Evolutionary conservation across 1,140 invertebrate species (phyloP), one percentile per base, ranked within the genome.

Genomic region (Conus ventricosus): DNA sequence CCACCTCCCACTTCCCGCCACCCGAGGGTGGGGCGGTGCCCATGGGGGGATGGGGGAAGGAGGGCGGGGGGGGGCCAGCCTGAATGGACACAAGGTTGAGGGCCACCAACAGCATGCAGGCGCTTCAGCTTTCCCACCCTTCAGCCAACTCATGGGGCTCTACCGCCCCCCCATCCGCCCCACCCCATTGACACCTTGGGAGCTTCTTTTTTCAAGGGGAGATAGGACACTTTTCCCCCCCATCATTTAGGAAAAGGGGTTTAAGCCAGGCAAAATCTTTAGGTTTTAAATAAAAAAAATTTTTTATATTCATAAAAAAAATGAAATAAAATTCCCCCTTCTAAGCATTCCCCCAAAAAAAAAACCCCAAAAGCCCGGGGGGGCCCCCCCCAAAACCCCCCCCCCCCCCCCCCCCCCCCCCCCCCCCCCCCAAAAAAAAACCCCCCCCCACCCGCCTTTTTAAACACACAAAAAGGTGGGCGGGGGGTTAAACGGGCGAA

Each of bases 91-190:
- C 80, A 55, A 25, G 87, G n/a, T 86, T 92, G 51, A 87, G 89
- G 53, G 76, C 88, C 7, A 88, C 87, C 54, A 91, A 91, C 88
- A 91, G 90, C 90, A 91, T 76, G 89, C 86, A n/a, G 90, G 90
- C 1, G 90, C 88, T 89, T 87, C 75, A 80, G 88, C 87, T 39
- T 88, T 10, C 76, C 57, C 81, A 75, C 80, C 80, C 27, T 17
- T 13, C 76, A 27, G 8, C 76, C 27, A 90, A 88, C 88, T 81
- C 94, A 95, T 89, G 87, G 92, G 67, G 90, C 94, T 27, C 90
- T 95, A 75, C 93, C 87, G 88, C 92, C 39, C 94, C 94, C 51
- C 88, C 90, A 23, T 95, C 94, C 17, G 94, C 94, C 15, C 94
- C 94, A 25, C 91, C 94, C 67, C 92, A 92, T 93, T 75, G 91